Percentiles rank a stretch among this genome's conserved stretches.
Conservation (phyloP, 2,113 vertebrate species). For the Chloropsis hardwickii region DNA sequence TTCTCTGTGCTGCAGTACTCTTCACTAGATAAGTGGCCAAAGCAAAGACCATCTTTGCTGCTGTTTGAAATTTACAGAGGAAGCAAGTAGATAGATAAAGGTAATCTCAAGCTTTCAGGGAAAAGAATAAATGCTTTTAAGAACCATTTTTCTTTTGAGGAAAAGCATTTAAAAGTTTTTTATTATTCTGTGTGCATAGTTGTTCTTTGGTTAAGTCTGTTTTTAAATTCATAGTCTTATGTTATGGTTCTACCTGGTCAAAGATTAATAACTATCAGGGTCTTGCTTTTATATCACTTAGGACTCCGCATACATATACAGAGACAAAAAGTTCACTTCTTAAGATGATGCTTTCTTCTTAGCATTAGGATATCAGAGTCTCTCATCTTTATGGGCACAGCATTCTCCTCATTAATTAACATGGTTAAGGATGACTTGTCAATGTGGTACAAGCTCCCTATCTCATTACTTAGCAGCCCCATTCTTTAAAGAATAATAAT, state of each 20-base stretch:
- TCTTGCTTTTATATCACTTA: neutral
- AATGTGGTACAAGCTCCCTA: neutral
- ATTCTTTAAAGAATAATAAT: neutral
- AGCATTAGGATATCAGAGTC: neutral
- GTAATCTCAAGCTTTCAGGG: neutral
- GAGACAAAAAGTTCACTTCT: neutral
- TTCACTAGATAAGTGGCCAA: neutral
- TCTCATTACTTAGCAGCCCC: neutral
- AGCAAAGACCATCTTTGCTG: neutral
- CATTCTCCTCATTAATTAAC: neutral
- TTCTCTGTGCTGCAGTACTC: neutral
- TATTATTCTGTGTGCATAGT: neutral
- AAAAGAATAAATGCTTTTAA: neutral
- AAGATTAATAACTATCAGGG: neutral
- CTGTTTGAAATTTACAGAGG: neutral
- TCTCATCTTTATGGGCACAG: neutral
- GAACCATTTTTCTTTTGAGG: neutral
- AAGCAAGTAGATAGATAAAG: neutral
- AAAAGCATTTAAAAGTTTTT: neutral
- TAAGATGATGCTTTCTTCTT: neutral
- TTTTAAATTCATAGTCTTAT: neutral
- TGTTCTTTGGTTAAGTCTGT: neutral
- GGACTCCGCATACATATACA: neutral
- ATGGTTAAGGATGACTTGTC: neutral
- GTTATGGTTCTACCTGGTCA: neutral